Evolutionary conservation across 2,888 invertebrate species (phyloP).

Genomic region (Aleiodes leptofemur): DNA sequence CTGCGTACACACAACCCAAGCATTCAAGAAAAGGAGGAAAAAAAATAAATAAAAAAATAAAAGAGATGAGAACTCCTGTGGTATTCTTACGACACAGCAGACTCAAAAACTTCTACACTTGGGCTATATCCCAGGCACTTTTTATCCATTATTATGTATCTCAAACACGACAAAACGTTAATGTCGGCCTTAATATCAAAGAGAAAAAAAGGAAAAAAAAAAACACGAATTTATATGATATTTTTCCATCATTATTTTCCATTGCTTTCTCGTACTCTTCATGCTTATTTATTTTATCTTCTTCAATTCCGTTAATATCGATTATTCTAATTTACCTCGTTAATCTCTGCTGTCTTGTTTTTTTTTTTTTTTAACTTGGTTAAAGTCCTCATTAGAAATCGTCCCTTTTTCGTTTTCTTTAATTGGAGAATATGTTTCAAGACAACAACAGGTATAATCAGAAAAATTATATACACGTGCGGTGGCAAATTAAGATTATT

Average conservation of each 20-base stretch:
- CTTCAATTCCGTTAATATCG: background rate
- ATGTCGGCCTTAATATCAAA: conserved; percentile 22
- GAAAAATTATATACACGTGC: too few relatives aligned
- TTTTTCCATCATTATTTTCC: conserved; percentile 10
- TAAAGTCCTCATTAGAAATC: conserved; percentile 15
- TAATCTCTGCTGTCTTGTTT: background rate
- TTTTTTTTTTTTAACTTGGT: background rate
- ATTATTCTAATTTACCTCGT: background rate
- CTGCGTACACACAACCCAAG: conserved; percentile 12
- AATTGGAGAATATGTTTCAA: background rate
- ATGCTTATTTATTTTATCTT: background rate
- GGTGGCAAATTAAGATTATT: too few relatives aligned
- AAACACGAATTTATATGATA: background rate
- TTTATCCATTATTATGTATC: conserved; percentile 35
- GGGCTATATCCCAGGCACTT: background rate
- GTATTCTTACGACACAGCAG: conserved; percentile 52
- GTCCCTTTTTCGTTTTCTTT: background rate
- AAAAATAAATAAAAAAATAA: too few relatives aligned
- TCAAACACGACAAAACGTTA: conserved; percentile 14
- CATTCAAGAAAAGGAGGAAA: too few relatives aligned
- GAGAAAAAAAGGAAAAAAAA: background rate
- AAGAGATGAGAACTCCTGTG: conserved; percentile 46
- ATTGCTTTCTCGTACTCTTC: background rate
- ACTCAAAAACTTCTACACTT: conserved; percentile 25
- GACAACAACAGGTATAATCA: too few relatives aligned